Percentiles rank a stretch among this genome's conserved stretches.
These are phyloP conservation scores for Gracilinanus agilis DNA, from an alignment of 2,113 vertebrate genomes.

Conservation along the genomic window DNA sequence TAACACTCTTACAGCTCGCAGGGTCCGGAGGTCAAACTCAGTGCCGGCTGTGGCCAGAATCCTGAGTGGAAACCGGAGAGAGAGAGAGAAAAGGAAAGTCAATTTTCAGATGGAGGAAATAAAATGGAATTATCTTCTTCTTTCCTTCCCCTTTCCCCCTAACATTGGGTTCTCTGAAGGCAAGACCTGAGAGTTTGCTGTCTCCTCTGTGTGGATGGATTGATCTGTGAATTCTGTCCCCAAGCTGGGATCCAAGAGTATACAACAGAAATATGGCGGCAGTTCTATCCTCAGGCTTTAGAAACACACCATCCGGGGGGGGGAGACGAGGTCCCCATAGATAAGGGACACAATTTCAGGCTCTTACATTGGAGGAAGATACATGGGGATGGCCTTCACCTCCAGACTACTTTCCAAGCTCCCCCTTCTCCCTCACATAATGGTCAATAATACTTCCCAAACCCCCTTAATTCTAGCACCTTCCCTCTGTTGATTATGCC, in stretches of 20 bases:
- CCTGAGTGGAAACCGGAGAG: constrained; percentile 79
- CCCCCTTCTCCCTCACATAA: neutral
- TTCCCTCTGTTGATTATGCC: neutral
- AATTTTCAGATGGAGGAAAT: accelerated
- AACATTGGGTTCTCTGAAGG: neutral
- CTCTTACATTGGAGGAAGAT: neutral
- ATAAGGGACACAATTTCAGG: neutral
- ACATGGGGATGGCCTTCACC: neutral
- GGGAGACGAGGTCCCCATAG: neutral
- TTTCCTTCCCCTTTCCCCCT: neutral
- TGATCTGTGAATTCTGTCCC: neutral
- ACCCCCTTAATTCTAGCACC: neutral
- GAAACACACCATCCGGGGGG: neutral
- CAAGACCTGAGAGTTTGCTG: neutral
- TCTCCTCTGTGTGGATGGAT: neutral
- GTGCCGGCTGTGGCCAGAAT: constrained; percentile 95
- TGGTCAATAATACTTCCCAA: neutral
- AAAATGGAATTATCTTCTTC: neutral
- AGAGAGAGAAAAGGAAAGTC: neutral
- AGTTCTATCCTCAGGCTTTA: neutral
- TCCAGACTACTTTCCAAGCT: neutral
- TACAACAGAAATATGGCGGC: neutral
- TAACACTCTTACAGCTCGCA: constrained; percentile 95
- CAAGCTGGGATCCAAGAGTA: neutral
- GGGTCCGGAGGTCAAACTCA: constrained; percentile 95